Evolutionary conservation across 2,113 vertebrate genomes (phyloP).

Genomic region (Semnornis frantzii): DNA sequence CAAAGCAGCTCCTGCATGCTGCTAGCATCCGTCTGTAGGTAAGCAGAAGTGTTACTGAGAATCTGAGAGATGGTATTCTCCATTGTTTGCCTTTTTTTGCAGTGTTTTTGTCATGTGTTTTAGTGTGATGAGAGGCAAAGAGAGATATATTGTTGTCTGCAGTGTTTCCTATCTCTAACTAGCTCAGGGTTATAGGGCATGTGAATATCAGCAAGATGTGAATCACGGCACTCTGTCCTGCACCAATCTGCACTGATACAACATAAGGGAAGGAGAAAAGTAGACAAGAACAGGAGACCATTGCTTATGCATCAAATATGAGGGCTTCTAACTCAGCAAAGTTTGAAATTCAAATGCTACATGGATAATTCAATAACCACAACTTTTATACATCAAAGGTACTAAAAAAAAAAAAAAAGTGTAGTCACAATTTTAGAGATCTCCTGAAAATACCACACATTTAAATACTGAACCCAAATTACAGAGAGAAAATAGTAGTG

Average conservation of each 20-base stretch:
- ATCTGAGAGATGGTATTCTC: background rate
- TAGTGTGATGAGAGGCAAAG: background rate
- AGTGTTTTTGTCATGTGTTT: background rate
- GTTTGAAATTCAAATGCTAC: background rate
- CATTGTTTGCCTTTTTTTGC: background rate
- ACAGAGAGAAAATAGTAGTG: background rate
- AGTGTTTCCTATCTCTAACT: background rate
- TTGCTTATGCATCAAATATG: background rate
- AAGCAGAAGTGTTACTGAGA: background rate
- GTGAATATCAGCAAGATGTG: background rate
- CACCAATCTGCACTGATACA: background rate
- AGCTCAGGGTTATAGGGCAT: background rate
- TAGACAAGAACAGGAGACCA: background rate
- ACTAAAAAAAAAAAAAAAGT: background rate
- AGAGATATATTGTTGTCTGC: background rate
- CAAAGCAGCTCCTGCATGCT: background rate
- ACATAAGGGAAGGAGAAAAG: background rate
- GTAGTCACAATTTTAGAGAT: background rate
- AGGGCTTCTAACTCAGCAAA: background rate
- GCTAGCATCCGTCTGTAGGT: background rate
- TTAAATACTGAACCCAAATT: background rate
- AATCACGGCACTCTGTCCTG: background rate
- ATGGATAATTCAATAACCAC: background rate
- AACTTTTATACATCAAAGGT: accelerated
- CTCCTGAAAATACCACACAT: background rate